Conservation (phyloP, 2,888 invertebrate genomes). For the Nemoura dubitans region DNA sequence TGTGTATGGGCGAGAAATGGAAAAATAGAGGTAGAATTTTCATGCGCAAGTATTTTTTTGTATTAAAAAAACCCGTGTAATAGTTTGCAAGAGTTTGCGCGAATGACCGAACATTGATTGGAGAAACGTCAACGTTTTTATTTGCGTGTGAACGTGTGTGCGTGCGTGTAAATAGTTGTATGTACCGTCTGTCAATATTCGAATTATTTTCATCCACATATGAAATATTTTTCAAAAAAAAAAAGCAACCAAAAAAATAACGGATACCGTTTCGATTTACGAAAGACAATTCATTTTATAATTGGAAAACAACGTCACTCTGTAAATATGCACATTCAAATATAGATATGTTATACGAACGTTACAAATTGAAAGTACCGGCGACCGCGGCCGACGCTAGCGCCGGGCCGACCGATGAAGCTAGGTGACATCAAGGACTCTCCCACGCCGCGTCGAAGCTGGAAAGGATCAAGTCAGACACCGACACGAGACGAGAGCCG, state of each 20-base stretch:
- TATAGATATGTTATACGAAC: neutral
- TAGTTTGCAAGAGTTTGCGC: neutral
- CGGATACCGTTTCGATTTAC: neutral
- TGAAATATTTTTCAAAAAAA: neutral
- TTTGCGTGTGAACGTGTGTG: too few relatives aligned
- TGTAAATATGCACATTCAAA: neutral
- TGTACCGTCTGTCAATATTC: neutral
- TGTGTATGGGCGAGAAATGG: neutral
- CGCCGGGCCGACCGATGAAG: too few relatives aligned
- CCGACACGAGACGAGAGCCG: too few relatives aligned
- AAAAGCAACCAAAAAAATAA: neutral
- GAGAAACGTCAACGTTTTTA: too few relatives aligned
- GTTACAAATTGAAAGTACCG: neutral
- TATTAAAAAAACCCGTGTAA: neutral
- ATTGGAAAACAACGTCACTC: neutral
- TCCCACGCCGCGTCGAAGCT: too few relatives aligned
- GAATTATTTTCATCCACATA: neutral
- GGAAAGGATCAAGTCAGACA: too few relatives aligned
- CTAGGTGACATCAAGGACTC: neutral
- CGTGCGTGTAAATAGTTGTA: neutral
- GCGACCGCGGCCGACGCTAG: too few relatives aligned
- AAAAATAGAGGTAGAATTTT: slow-evolving; percentile 2
- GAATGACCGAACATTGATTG: too few relatives aligned
- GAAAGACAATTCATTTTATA: neutral
- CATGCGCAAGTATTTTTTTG: neutral